Base-by-base conservation (phyloP, 2,888 invertebrate genomes). In the Myathropa florea region DNA sequence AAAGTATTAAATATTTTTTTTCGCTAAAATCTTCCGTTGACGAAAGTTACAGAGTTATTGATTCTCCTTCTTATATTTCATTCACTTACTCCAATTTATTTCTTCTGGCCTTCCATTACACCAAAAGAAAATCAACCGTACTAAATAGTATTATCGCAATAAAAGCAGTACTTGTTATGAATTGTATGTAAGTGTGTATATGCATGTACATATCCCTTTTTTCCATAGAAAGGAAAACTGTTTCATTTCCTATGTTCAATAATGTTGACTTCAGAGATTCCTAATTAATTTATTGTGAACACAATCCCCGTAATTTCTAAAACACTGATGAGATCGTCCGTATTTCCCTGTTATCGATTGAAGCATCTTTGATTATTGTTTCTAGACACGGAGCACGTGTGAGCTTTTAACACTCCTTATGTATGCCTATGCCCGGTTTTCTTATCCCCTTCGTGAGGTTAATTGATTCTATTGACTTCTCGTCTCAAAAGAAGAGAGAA, bases 351-450 rank as follows among this genome's bases (percentile, higher is more conserved):
- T 12, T 46, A 46, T 46, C 39, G 39, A 46, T 3, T n/a, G n/a
- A 18, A n/a, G n/a, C 6, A 46, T 72, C 73, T 73, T 67, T 59
- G 53, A 61, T 73, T 73, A 80, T 73, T 67, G 80, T 53, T 67
- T 55, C 59, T 2, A 67, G 68, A 57, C 80, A 81, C 80, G 75
- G 57, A 68, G 75, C 57, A 75, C 75, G 80, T 75, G 80, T 75
- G 68, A 81, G 80, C 80, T 81, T 81, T 81, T 81, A 81, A 81
- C 73, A 81, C 80, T 75, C 68, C 63, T 57, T 67, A 14, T 70
- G 21, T 68, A 4, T 33, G 12, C 9, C 9, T 39, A 9, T 39
- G 39, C 26, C 12, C 10, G 46, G 24, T 1, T 46, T 26, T 0
- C n/a, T 6, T 18, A 46, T n/a, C 39, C 4, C 39, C 18, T 46